A percentile compares a stretch with the other conserved stretches of the same genome.
phyloP scores from a whole-genome alignment of 2,113 vertebrate species.

The Cyphomyrus plagiostoma region DNA sequence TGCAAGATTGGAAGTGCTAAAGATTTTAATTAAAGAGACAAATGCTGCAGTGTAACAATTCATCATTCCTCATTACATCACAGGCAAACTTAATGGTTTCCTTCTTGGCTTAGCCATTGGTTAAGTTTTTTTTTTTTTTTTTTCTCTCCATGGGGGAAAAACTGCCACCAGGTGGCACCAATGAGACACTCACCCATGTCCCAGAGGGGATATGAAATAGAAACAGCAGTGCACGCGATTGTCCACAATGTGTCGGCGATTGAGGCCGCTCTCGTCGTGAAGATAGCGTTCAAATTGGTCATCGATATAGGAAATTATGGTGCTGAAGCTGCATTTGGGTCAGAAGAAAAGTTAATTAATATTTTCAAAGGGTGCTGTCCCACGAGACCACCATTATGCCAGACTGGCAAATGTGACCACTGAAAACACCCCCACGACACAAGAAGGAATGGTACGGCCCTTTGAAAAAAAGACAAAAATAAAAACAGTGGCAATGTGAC shows the following conservation, averaged over 20 bases:
- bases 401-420: neutral
- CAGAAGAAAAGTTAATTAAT: neutral
- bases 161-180: conserved; percentile 9
- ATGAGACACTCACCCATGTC: conserved; percentile 75
- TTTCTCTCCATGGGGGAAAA: neutral
- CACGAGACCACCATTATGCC: neutral
- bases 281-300: conserved; percentile 97
- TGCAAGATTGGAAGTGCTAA: neutral
- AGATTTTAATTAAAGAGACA: neutral
- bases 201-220: conserved; percentile 96
- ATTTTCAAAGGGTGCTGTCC: neutral
- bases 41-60: neutral
- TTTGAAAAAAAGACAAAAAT: too few species aligned
- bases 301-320: conserved; percentile 94
- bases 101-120: neutral
- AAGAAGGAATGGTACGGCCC: neutral
- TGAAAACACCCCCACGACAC: neutral
- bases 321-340: conserved; percentile 76
- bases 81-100: neutral
- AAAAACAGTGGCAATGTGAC: neutral
- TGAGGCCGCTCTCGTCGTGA: conserved; percentile 93
- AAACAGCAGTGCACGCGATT: conserved; percentile 98
- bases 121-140: neutral
- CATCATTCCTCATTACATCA: neutral
- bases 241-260: conserved; percentile 90